phyloP scores from a whole-genome alignment of 2,113 vertebrate genomes.

The Condylura cristata region DNA sequence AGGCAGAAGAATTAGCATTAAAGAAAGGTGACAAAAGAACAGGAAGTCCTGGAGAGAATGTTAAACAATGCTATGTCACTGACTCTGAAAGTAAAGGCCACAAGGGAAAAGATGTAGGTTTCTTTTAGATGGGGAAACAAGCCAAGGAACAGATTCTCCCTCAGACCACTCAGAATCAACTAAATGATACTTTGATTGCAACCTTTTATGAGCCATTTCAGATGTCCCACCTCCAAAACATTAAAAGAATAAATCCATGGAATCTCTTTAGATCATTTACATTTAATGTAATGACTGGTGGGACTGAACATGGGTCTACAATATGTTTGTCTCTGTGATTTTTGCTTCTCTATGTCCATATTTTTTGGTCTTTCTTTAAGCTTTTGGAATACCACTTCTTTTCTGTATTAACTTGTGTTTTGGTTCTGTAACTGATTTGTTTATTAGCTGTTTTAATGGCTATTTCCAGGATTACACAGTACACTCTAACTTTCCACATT shows the following conservation, averaged over 20 bases:
- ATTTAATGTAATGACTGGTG: background rate
- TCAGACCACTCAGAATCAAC: background rate
- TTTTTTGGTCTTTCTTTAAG: background rate
- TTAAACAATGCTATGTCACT: too few relatives aligned
- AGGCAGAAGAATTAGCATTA: background rate
- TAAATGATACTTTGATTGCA: background rate
- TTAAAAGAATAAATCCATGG: background rate
- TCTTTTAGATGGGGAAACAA: background rate
- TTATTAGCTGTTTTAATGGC: background rate
- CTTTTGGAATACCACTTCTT: background rate
- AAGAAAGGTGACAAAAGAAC: background rate
- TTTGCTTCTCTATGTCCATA: background rate
- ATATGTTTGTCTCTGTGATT: background rate
- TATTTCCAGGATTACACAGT: background rate
- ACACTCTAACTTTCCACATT: background rate
- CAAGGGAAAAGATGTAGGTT: background rate
- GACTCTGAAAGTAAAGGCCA: background rate
- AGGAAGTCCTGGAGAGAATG: background rate
- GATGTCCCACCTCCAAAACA: background rate
- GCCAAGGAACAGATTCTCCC: background rate
- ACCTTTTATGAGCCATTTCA: background rate
- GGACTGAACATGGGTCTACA: background rate
- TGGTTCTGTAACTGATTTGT: background rate
- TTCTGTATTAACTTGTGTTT: background rate
- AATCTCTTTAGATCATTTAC: background rate